Percentiles rank a stretch among this genome's conserved stretches.
phyloP scores from a whole-genome alignment of 2,797 vertebrate genomes.

The Acanthurus lineatus region DNA sequence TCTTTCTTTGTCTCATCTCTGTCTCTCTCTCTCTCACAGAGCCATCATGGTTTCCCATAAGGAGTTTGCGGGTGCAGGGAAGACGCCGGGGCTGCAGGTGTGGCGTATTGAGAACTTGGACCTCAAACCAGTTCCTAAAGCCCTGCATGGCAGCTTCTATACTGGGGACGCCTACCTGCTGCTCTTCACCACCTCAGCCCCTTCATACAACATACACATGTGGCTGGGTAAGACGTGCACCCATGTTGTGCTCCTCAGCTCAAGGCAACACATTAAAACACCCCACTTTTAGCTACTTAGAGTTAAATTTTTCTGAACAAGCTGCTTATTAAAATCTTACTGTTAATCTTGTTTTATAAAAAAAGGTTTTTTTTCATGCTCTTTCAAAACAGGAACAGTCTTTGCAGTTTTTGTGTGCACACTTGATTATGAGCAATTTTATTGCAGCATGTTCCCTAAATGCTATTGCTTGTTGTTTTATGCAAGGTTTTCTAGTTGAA shows the following conservation, averaged over 20 bases:
- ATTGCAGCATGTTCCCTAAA: not conserved
- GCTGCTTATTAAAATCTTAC: no score
- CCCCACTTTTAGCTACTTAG: not conserved
- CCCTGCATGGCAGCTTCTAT: conserved; percentile 90
- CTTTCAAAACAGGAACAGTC: conserved; percentile 18
- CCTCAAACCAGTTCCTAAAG: conserved; percentile 90
- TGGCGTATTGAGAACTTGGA: conserved; percentile 95
- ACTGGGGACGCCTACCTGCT: conserved; percentile 92
- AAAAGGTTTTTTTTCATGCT: not conserved
- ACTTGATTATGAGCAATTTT: not conserved
- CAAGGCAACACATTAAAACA: not conserved
- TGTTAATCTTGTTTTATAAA: not conserved
- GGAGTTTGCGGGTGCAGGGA: conserved; percentile 91
- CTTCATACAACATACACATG: conserved; percentile 91
- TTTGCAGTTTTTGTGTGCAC: not conserved
- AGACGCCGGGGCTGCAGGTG: conserved; percentile 91
- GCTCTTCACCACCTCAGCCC: conserved; percentile 89
- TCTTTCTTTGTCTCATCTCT: not conserved
- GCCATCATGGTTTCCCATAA: conserved; percentile 87
- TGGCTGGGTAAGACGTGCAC: conserved; percentile 88
- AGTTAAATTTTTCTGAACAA: not conserved
- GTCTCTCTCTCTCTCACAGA: conserved; percentile 49
- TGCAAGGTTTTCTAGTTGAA: not conserved
- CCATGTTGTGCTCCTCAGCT: no score
- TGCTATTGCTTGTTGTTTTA: not conserved